Percentiles rank a stretch among this genome's conserved stretches.
Conservation (phyloP, 2,113 vertebrate species). For the Nesoenas mayeri region DNA sequence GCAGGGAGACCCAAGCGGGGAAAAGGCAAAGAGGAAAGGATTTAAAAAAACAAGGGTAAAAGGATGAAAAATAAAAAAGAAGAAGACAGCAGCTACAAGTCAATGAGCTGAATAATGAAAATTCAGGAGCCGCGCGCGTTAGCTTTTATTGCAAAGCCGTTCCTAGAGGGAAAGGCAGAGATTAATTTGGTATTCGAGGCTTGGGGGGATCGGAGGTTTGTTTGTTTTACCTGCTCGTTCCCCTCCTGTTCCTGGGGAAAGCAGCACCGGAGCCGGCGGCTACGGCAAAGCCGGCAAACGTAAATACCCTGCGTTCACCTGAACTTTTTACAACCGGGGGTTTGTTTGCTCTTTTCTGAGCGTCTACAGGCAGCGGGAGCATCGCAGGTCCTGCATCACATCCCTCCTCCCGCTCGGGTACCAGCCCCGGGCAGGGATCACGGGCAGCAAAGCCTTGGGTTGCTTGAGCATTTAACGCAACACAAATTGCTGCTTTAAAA, state of each 20-base stretch:
- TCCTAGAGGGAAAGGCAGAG: slow-evolving; percentile 56
- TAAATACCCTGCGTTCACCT: not conserved
- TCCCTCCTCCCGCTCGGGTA: not conserved
- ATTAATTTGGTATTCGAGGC: not conserved
- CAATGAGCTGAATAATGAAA: slow-evolving; percentile 69
- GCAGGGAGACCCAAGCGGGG: not conserved
- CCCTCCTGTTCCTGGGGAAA: not conserved
- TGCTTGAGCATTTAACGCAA: accelerated
- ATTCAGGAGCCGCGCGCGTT: slow-evolving; percentile 16
- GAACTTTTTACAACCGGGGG: not conserved
- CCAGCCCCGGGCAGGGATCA: not conserved
- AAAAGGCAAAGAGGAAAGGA: not conserved
- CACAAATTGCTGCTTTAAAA: not conserved
- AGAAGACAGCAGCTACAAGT: not conserved
- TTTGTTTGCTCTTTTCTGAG: not conserved
- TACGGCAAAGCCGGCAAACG: not conserved
- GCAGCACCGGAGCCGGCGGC: accelerated
- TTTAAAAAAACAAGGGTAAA: not conserved
- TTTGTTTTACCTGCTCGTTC: slow-evolving; percentile 4
- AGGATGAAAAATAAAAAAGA: not conserved
- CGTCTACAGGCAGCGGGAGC: not conserved
- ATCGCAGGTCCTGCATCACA: not conserved
- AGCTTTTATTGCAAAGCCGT: slow-evolving; percentile 50
- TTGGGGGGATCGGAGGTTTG: not conserved
- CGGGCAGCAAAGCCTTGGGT: not conserved